Conservation (phyloP, 2,797 vertebrate genomes). For the Rhinogobio ventralis region DNA sequence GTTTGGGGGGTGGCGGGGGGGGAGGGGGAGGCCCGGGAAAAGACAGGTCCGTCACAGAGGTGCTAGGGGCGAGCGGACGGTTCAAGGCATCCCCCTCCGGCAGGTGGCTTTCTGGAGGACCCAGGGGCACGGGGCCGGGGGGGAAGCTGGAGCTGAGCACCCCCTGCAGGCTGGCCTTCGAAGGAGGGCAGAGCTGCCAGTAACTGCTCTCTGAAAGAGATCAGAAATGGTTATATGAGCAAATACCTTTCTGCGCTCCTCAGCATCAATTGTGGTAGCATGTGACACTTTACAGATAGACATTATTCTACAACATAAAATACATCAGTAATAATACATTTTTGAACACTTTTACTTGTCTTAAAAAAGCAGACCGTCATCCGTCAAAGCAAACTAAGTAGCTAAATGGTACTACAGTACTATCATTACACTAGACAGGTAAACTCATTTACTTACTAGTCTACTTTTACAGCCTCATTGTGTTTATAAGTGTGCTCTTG, state of each 20-base stretch:
- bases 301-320: not conserved
- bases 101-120: constrained; percentile 75
- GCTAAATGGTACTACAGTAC: not conserved
- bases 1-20: constrained; percentile 85
- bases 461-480: not conserved
- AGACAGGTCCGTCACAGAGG: constrained; percentile 82
- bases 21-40: constrained; percentile 80
- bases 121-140: constrained; percentile 77
- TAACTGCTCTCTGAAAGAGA: constrained; percentile 85
- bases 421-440: not conserved
- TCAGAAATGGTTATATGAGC: constrained; percentile 17
- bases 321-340: not conserved
- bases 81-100: constrained; percentile 76
- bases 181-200: constrained; percentile 85
- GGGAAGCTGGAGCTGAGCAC: constrained; percentile 85
- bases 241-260: not conserved
- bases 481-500: too few species aligned
- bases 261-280: not conserved
- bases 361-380: not conserved
- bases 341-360: not conserved
- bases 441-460: not conserved
- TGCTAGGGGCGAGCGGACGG: constrained; percentile 77
- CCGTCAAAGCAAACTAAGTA: not conserved
- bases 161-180: constrained; percentile 84
- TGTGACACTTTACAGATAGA: not conserved